These are phyloP conservation scores for Porites australiensis DNA, from an alignment of 64 coral and sea anemone species.

Conservation along the genomic window DNA sequence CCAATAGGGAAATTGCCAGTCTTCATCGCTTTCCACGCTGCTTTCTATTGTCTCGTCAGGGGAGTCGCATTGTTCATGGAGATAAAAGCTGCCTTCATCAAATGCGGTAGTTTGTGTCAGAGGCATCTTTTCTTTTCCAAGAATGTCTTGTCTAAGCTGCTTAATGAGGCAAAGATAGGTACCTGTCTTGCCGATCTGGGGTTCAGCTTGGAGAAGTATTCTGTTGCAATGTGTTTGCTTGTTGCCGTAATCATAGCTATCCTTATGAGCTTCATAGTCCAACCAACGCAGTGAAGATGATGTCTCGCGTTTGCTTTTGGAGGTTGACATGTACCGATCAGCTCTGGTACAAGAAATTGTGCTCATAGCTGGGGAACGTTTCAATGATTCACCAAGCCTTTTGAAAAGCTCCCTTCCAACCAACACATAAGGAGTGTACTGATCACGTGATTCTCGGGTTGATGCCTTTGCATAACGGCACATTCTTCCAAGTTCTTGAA, in stretches of 20 bases:
- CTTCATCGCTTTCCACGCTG: not conserved
- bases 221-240: constrained; percentile 22
- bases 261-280: constrained; percentile 22
- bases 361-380: constrained; percentile 7
- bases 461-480: constrained; percentile 46
- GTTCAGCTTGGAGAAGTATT: constrained; percentile 64
- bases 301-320: not conserved
- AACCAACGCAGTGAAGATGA: constrained; percentile 49
- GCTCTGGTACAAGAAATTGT: constrained; percentile 6
- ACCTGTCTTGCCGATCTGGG: constrained; percentile 69
- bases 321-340: constrained; percentile 60
- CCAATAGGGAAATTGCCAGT: constrained; percentile 64
- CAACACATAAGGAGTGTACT: constrained; percentile 14
- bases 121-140: not conserved
- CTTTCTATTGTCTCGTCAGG: not conserved
- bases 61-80: not conserved
- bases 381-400: not conserved
- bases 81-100: not conserved
- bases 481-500: constrained; percentile 75
- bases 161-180: constrained; percentile 60
- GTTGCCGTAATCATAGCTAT: constrained; percentile 52
- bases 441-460: constrained; percentile 10
- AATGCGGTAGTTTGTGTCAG: not conserved
- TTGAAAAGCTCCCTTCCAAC: too few species aligned
- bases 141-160: constrained; percentile 39